A percentile compares a stretch with the other conserved stretches of the same genome.
Conservation (phyloP, 2,113 vertebrate species). For the Zosterops hypoxanthus region DNA sequence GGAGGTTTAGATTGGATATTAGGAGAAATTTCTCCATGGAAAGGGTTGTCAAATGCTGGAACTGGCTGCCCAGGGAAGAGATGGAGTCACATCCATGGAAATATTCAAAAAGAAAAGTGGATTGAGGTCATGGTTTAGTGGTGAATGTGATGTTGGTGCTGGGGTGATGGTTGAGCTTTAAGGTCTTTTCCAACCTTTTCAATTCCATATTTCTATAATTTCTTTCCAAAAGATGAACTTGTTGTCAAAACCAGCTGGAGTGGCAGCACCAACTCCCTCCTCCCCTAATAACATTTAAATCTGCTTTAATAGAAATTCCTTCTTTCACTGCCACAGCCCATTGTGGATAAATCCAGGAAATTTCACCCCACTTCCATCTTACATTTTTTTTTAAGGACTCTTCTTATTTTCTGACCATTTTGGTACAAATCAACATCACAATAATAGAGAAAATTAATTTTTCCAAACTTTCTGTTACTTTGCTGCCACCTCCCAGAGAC, state of each 20-base stretch:
- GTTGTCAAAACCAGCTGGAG: not conserved
- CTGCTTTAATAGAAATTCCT: not conserved
- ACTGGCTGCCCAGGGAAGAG: not conserved
- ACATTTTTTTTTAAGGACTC: not conserved
- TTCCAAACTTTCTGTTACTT: not conserved
- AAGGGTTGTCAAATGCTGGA: not conserved
- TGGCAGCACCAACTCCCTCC: not conserved
- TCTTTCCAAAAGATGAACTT: not conserved
- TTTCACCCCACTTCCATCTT: not conserved
- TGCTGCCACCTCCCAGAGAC: not conserved
- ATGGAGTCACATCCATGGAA: not conserved
- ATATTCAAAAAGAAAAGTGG: rapidly evolving
- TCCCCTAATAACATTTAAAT: not conserved
- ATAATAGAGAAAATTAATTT: not conserved
- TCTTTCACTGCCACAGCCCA: not conserved
- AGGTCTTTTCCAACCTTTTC: not conserved
- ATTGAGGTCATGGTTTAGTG: not conserved
- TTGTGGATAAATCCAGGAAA: not conserved
- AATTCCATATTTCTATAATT: not conserved
- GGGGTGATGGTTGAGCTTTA: not conserved
- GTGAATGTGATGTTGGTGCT: too few species aligned
- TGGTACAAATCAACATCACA: not conserved
- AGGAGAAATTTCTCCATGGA: not conserved
- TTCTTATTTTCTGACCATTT: constrained; percentile 14
- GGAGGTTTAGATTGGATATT: not conserved